Base-by-base conservation (phyloP, 1,140 invertebrate genomes). In the Papilio machaon region DNA sequence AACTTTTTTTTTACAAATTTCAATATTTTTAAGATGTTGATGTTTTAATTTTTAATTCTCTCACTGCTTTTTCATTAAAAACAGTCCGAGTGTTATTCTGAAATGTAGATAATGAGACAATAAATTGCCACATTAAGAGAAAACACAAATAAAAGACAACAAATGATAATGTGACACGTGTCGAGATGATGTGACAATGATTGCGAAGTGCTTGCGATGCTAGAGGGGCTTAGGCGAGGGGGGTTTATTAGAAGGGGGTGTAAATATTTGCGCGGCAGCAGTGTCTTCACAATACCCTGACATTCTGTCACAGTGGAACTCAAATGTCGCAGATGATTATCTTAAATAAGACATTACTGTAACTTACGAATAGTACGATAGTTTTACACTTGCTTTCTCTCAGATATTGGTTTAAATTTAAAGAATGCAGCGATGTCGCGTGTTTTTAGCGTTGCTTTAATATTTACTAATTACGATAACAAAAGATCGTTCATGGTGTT, bases 211-310 rank as follows among this genome's bases (percentile, higher is more conserved):
- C 13, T 75, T 75, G 73, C 30, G 46, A 75, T 30, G n/a, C 15
- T 75, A 80, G 54, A 79, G 83, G 81, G 82, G 81, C 64, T 30
- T 35, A 35, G 64, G 80, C 13, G 75, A 75, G 58, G 58, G 73
- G 73, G 79, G 43, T 58, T 23, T 30, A 30, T 54, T 78, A 30
- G 74, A 76, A 47, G 67, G 70, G 73, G 79, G 46, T 82, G 82
- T 73, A 84, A 85, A 87, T 85, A 83, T 85, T 85, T 84, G 74
- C 80, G 75, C 81, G 52, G n/a, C 82, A 79, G 58, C 80, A 81
- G 47, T 83, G 80, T 87, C 82, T 73, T 81, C 82, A 81, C 82
- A 84, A 80, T 85, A 77, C 83, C 86, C 84, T 89, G 87, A 87
- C 80, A 85, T 82, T 85, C 84, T 84, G 85, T 85, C 84, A 83